phyloP scores from a whole-genome alignment of 2,113 vertebrate species.

The Sinocyclocheilus maitianheensis region DNA sequence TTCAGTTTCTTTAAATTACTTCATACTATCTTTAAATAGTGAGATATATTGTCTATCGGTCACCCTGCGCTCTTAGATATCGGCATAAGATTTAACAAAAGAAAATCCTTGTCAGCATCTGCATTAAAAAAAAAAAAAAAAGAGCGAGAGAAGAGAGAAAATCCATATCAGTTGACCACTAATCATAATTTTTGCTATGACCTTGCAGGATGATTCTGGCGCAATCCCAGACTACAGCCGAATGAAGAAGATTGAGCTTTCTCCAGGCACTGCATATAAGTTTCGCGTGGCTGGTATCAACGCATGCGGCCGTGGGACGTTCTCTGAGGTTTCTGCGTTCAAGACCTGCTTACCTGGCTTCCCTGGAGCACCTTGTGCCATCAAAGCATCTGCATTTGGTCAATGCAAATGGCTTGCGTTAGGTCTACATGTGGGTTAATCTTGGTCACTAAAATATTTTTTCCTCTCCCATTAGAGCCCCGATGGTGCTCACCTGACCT shows the following conservation, averaged over 20 bases:
- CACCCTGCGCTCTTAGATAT: too few relatives aligned
- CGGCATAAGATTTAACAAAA: too few relatives aligned
- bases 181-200: background rate
- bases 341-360: conserved; percentile 85
- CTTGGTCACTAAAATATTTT: background rate
- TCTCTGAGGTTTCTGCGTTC: conserved; percentile 82
- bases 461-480: conserved; percentile 69
- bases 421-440: background rate
- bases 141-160: background rate
- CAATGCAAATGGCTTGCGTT: background rate
- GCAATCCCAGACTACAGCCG: conserved; percentile 77
- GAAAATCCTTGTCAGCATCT: background rate
- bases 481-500: conserved; percentile 82
- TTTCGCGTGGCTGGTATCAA: conserved; percentile 82
- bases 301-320: conserved; percentile 79
- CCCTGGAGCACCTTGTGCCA: conserved; percentile 82
- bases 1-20: too few relatives aligned
- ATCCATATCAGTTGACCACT: background rate
- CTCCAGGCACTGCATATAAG: conserved; percentile 83
- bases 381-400: conserved; percentile 83
- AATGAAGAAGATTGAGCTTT: conserved; percentile 81
- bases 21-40: too few relatives aligned
- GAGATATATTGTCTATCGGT: too few relatives aligned
- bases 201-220: conserved; percentile 74
- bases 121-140: background rate